Conservation (phyloP, 2,113 vertebrate species). For the Mugil cephalus region DNA sequence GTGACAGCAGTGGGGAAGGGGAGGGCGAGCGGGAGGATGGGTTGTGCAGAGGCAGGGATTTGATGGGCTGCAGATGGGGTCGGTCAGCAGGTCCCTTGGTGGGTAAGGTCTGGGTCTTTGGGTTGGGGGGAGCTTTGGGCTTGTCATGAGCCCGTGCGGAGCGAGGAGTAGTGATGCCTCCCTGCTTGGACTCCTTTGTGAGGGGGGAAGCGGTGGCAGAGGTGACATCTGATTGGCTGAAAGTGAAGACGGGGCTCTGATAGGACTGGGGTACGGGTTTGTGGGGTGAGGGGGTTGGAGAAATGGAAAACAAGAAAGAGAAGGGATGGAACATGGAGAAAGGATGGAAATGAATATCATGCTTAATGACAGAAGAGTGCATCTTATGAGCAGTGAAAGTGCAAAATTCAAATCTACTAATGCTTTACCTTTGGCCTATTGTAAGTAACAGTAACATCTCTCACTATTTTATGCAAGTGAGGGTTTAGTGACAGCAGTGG, state of each 20-base stretch:
- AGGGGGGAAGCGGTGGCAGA: slow-evolving; percentile 74
- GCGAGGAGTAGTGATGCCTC: slow-evolving; percentile 78
- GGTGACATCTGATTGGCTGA: slow-evolving; percentile 88
- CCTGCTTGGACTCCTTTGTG: slow-evolving; percentile 84
- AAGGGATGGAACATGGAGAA: slow-evolving; percentile 81
- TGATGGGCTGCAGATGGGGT: slow-evolving; percentile 89
- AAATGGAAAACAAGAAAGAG: slow-evolving; percentile 78
- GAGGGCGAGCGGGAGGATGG: slow-evolving; percentile 85
- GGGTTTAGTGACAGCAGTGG: slow-evolving; percentile 29
- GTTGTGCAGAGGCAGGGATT: slow-evolving; percentile 87
- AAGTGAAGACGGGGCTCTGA: slow-evolving; percentile 94
- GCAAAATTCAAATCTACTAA: slow-evolving; percentile 26
- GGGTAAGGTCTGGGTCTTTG: slow-evolving; percentile 94
- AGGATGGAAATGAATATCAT: slow-evolving; percentile 83
- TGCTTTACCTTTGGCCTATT: neutral
- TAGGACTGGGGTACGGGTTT: slow-evolving; percentile 72
- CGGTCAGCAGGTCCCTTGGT: slow-evolving; percentile 86
- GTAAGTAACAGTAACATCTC: too few relatives aligned
- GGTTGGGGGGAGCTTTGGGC: slow-evolving; percentile 73
- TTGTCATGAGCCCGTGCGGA: slow-evolving; percentile 82
- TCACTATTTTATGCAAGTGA: slow-evolving; percentile 30
- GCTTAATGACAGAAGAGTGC: slow-evolving; percentile 74
- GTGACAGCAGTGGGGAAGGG: slow-evolving; percentile 85
- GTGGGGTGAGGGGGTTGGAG: slow-evolving; percentile 57
- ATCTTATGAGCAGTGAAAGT: slow-evolving; percentile 70